phyloP scores from a whole-genome alignment of 2,113 vertebrate genomes.

The Sceloporus tristichus region DNA sequence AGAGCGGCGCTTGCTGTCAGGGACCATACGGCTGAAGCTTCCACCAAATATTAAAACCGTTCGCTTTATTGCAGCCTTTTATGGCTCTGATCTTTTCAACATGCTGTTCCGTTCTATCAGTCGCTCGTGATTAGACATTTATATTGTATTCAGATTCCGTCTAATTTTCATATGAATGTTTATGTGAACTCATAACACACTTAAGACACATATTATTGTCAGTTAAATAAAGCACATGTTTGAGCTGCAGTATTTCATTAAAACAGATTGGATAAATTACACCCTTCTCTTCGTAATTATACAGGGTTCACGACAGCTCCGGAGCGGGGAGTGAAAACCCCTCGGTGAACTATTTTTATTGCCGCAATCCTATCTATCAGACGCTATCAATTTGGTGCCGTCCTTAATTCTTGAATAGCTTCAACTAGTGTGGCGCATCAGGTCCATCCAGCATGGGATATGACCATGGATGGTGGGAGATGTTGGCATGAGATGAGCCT shows the following conservation, averaged over 20 bases:
- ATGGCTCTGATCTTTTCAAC: slow-evolving; percentile 41
- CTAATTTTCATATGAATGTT: slow-evolving; percentile 47
- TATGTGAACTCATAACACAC: slow-evolving; percentile 33
- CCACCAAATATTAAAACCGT: slow-evolving; percentile 28
- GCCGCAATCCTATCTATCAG: neutral
- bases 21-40: slow-evolving; percentile 13
- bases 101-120: slow-evolving; percentile 17
- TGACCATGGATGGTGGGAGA: neutral
- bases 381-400: neutral
- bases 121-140: slow-evolving; percentile 24
- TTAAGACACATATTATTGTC: slow-evolving; percentile 46
- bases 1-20: neutral
- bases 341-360: neutral
- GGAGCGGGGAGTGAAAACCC: too few relatives aligned
- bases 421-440: neutral
- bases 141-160: slow-evolving; percentile 16
- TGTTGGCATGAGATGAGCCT: neutral
- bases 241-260: slow-evolving; percentile 22
- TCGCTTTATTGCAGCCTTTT: slow-evolving; percentile 30
- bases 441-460: neutral
- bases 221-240: slow-evolving; percentile 35
- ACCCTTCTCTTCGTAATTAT: slow-evolving; percentile 6
- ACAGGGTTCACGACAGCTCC: neutral
- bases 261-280: slow-evolving; percentile 35
- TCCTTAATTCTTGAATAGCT: neutral